These are phyloP conservation scores for Drosophila erecta DNA, from an alignment of 1,140 invertebrate genomes.

Conservation along the genomic window DNA sequence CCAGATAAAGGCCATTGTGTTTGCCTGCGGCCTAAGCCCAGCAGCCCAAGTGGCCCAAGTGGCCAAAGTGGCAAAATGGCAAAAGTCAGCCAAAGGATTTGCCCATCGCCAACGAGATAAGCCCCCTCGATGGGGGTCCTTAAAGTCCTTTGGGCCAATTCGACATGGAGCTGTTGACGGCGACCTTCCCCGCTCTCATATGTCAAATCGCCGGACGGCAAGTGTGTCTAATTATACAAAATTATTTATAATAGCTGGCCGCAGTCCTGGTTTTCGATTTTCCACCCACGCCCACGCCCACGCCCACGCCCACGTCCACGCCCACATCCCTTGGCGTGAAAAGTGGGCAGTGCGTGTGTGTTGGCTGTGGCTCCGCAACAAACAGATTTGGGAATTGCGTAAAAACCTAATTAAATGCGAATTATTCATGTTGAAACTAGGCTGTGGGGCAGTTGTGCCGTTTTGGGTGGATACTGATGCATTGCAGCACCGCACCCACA, in stretches of 20 bases:
- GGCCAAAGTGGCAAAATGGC: slow-evolving; percentile 13
- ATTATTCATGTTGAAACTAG: slow-evolving; percentile 73
- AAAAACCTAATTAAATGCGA: slow-evolving; percentile 82
- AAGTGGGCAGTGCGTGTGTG: slow-evolving; percentile 1
- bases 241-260: slow-evolving; percentile 77
- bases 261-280: slow-evolving; percentile 26
- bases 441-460: slow-evolving; percentile 20
- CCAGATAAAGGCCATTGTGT: slow-evolving; percentile 76
- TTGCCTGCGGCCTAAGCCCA: slow-evolving; percentile 62
- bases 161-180: slow-evolving; percentile 34
- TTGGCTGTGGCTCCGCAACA: slow-evolving; percentile 40
- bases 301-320: too few relatives aligned
- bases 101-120: slow-evolving; percentile 41
- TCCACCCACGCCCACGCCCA: background rate
- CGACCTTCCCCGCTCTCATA: slow-evolving; percentile 43
- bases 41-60: slow-evolving; percentile 38
- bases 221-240: slow-evolving; percentile 82
- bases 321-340: background rate
- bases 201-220: slow-evolving; percentile 69
- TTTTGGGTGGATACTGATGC: slow-evolving; percentile 27
- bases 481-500: slow-evolving; percentile 39
- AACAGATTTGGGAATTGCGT: slow-evolving; percentile 67
- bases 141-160: slow-evolving; percentile 28
- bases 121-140: slow-evolving; percentile 26
- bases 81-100: slow-evolving; percentile 59